Percentiles rank a stretch among this genome's conserved stretches.
These are phyloP conservation scores for Mythimna vitellina DNA, from an alignment of 2,888 invertebrate species.

Conservation along the genomic window DNA sequence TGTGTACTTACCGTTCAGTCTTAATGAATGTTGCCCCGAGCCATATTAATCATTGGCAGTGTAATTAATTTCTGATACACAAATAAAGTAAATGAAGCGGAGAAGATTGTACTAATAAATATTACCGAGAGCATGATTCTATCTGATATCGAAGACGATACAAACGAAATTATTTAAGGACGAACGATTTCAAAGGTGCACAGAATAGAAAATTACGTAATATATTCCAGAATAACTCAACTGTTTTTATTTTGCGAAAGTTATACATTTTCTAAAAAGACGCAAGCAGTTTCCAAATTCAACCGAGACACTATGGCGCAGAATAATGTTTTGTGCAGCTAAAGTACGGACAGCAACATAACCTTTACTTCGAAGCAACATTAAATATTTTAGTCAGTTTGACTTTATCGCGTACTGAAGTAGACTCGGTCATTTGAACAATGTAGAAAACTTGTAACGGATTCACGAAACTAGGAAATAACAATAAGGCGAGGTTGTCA, in stretches of 20 bases:
- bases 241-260: not conserved
- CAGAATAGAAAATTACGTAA: no score
- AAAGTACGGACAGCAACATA: not conserved
- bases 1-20: slow-evolving; percentile 1
- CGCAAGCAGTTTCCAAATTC: not conserved
- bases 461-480: slow-evolving; percentile 46
- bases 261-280: not conserved
- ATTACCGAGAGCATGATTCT: not conserved
- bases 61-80: slow-evolving; percentile 25
- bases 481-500: slow-evolving; percentile 37
- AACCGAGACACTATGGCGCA: not conserved
- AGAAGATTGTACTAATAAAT: not conserved
- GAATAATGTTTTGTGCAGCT: slow-evolving; percentile 10
- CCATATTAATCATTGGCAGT: slow-evolving; percentile 21
- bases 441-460: slow-evolving; percentile 24
- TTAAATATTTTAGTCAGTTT: slow-evolving; percentile 47
- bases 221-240: no score
- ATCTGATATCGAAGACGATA: not conserved
- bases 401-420: slow-evolving; percentile 15
- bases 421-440: slow-evolving; percentile 21
- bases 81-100: slow-evolving; percentile 13
- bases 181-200: not conserved
- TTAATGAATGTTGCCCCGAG: slow-evolving; percentile 4
- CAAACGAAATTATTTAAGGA: not conserved
- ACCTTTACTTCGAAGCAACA: slow-evolving; percentile 14